These are phyloP conservation scores for Pachliopta kotzebuea DNA, from an alignment of 2,888 invertebrate genomes.

Conservation along the genomic window DNA sequence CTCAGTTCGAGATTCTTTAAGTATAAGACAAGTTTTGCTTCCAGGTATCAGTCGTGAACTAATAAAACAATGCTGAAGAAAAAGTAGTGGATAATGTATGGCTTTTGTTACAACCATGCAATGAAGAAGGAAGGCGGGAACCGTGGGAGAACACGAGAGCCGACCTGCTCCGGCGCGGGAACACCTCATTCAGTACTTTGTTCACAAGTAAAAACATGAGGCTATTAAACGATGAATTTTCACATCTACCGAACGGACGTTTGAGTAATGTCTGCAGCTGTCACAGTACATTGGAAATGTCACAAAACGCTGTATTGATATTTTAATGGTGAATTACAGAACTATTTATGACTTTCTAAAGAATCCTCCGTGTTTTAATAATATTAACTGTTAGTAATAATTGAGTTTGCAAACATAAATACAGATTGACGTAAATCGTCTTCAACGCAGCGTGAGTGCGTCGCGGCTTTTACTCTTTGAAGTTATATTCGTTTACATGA, in stretches of 20 bases:
- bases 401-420: constrained; percentile 47
- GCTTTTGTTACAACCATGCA: constrained; percentile 64
- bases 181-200: constrained; percentile 49
- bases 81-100: constrained; percentile 63
- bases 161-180: constrained; percentile 63
- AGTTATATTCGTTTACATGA: constrained; percentile 51
- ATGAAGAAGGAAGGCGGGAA: constrained; percentile 62
- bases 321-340: neutral
- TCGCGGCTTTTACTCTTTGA: constrained; percentile 46
- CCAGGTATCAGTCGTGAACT: constrained; percentile 66
- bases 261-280: constrained; percentile 7
- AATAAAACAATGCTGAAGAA: constrained; percentile 61
- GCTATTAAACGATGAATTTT: constrained; percentile 30
- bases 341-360: constrained; percentile 30
- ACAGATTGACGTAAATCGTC: constrained; percentile 42
- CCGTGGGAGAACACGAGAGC: constrained; percentile 63
- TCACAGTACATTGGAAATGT: neutral
- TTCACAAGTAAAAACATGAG: constrained; percentile 37
- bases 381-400: constrained; percentile 43
- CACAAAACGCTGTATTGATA: neutral
- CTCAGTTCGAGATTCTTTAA: constrained; percentile 51
- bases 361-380: constrained; percentile 34
- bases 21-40: constrained; percentile 66
- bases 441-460: constrained; percentile 37
- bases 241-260: constrained; percentile 23